Percentiles rank a stretch among this genome's conserved stretches.
Evolutionary conservation across 2,113 vertebrate genomes (phyloP).

Genomic region (Esox niger): DNA sequence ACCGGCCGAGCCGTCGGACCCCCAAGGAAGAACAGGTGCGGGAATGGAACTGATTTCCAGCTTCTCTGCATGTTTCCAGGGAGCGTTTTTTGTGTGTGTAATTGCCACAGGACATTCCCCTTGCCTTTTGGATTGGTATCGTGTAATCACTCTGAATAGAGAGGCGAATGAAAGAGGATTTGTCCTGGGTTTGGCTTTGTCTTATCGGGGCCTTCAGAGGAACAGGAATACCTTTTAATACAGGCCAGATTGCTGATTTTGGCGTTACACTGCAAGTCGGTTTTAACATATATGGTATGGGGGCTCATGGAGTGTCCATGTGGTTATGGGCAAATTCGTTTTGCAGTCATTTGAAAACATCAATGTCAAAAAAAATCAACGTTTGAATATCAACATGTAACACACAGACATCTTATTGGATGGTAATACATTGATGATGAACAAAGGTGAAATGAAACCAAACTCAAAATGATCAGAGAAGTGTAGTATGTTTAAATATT

Average conservation of each 20-base stretch:
- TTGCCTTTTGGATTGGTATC: conserved; percentile 63
- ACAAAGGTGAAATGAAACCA: too few relatives aligned
- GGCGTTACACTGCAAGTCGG: neutral
- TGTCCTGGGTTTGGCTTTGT: conserved; percentile 53
- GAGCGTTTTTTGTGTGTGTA: conserved; percentile 51
- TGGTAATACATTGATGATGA: too few relatives aligned
- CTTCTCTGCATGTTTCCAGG: conserved; percentile 44
- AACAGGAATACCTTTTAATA: conserved; percentile 30
- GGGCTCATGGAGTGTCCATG: too few relatives aligned
- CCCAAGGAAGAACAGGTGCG: conserved; percentile 78
- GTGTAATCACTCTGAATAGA: conserved; percentile 60
- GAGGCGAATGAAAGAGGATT: conserved; percentile 63
- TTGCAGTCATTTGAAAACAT: neutral
- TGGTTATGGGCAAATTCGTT: neutral
- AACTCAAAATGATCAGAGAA: too few relatives aligned
- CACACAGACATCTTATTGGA: too few relatives aligned
- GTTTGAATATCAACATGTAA: too few relatives aligned
- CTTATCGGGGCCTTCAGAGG: conserved; percentile 58
- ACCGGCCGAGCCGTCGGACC: conserved; percentile 50
- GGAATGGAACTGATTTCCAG: conserved; percentile 63
- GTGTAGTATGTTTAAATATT: too few relatives aligned
- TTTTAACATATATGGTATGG: neutral
- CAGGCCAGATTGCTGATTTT: neutral
- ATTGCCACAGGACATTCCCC: conserved; percentile 51
- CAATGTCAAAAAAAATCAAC: too few relatives aligned